Conservation (phyloP, 2,113 vertebrate species). For the Phaetusa simplex region DNA sequence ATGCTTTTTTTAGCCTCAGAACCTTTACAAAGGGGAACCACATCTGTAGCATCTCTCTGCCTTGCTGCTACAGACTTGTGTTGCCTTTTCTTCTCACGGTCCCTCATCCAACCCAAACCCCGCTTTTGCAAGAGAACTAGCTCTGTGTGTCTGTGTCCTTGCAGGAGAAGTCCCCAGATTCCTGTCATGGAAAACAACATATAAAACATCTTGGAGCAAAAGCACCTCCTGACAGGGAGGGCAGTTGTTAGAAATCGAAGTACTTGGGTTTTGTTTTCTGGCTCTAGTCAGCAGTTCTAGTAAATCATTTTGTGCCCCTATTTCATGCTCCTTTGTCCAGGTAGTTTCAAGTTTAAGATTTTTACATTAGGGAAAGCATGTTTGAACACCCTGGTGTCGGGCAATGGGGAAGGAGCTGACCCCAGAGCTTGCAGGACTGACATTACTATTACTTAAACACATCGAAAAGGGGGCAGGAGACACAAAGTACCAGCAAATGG, state of each 20-base stretch:
- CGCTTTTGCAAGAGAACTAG: not conserved
- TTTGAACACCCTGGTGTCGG: not conserved
- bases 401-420: not conserved
- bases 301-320: not conserved
- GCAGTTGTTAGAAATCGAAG: not conserved
- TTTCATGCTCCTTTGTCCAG: accelerated
- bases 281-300: not conserved
- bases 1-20: not conserved
- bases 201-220: not conserved
- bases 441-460: too few relatives aligned
- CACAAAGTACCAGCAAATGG: not conserved
- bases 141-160: not conserved
- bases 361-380: not conserved
- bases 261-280: not conserved
- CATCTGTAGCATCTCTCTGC: not conserved
- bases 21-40: not conserved
- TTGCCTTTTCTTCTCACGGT: not conserved
- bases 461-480: not conserved
- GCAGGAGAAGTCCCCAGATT: not conserved
- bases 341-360: not conserved
- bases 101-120: not conserved
- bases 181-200: not conserved
- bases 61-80: not conserved
- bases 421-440: not conserved
- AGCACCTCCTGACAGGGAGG: not conserved